These are phyloP conservation scores for Sus cebifrons DNA, from an alignment of 2,797 vertebrate species.

Conservation along the genomic window DNA sequence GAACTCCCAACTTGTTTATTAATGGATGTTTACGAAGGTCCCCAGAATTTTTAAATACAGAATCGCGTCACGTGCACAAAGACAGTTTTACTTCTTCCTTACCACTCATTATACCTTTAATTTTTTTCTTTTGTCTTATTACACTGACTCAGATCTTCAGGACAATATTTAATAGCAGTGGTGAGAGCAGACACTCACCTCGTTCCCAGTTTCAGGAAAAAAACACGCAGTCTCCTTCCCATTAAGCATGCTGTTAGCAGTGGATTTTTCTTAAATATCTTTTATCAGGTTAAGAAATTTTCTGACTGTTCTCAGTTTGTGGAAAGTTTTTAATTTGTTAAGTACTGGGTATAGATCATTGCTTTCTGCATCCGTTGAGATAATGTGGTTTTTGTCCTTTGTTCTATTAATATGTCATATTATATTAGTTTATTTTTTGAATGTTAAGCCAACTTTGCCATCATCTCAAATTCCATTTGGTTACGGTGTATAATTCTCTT, in stretches of 20 bases:
- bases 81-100: conserved; percentile 1
- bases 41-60: not conserved
- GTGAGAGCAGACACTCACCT: not conserved
- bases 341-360: not conserved
- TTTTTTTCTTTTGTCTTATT: not conserved
- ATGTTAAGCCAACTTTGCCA: not conserved
- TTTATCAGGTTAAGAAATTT: not conserved
- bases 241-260: not conserved
- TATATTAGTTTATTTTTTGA: not conserved
- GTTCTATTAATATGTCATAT: not conserved
- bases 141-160: not conserved
- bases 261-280: not conserved
- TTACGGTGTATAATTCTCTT: not conserved
- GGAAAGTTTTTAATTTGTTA: conserved; percentile 12
- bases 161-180: not conserved
- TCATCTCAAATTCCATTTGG: not conserved
- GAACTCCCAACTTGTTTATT: not conserved
- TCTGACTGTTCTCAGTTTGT: not conserved
- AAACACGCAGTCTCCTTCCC: not conserved
- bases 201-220: not conserved
- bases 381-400: not conserved
- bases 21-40: not conserved
- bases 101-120: not conserved
- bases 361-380: not conserved
- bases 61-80: not conserved